A percentile compares a stretch with the other conserved stretches of the same genome.
Conservation (phyloP, 2,113 vertebrate species). For the Motacilla tschutschensis region DNA sequence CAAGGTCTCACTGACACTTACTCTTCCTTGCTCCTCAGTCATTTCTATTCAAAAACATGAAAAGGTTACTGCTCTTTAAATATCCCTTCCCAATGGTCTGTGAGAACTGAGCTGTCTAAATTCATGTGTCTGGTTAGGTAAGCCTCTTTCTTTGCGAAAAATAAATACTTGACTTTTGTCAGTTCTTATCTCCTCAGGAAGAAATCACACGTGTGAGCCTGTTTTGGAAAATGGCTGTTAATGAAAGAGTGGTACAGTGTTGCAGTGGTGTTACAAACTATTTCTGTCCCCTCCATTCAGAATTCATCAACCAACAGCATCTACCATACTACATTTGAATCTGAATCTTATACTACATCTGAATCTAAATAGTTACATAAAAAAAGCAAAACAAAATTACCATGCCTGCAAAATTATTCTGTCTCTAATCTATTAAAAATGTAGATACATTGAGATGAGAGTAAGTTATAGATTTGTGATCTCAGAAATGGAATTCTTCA, state of each 20-base stretch:
- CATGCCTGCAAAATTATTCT: not conserved
- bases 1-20: not conserved
- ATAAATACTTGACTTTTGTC: slow-evolving; percentile 14
- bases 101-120: slow-evolving; percentile 42
- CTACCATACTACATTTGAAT: not conserved
- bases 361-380: not conserved
- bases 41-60: slow-evolving; percentile 7
- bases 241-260: not conserved
- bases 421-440: not conserved
- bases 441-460: not conserved
- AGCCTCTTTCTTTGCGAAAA: slow-evolving; percentile 1
- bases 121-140: slow-evolving; percentile 25
- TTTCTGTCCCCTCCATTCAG: not conserved
- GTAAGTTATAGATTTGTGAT: not conserved
- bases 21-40: not conserved
- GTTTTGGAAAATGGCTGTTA: slow-evolving; percentile 4
- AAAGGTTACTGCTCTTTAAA: slow-evolving; percentile 25
- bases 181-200: slow-evolving; percentile 3
- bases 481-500: not conserved
- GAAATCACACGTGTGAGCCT: not conserved
- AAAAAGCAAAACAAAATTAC: not conserved
- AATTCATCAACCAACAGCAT: not conserved
- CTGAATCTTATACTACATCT: not conserved
- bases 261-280: not conserved
- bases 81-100: not conserved